Percentiles rank a stretch among this genome's conserved stretches.
Evolutionary conservation across 1,140 invertebrate species (phyloP).

Genomic region (Dryas iulia): DNA sequence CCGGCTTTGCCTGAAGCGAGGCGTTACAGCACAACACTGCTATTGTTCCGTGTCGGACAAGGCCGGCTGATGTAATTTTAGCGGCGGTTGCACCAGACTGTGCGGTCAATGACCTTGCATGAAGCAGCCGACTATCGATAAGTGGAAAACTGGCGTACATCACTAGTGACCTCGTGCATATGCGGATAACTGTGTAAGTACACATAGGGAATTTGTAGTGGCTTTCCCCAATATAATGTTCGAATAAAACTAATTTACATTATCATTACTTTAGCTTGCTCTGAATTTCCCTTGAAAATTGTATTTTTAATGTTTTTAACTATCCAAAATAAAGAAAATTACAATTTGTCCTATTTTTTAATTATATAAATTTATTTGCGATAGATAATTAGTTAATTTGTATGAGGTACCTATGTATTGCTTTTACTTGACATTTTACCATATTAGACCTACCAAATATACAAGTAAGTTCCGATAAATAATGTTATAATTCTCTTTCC

Average conservation of each 20-base stretch:
- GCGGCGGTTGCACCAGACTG: constrained; percentile 57
- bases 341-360: neutral
- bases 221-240: neutral
- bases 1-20: constrained; percentile 19
- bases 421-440: too few relatives aligned
- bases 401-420: too few relatives aligned
- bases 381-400: too few relatives aligned
- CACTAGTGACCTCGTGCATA: constrained; percentile 43
- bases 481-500: too few relatives aligned
- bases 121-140: constrained; percentile 50
- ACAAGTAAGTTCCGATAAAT: too few relatives aligned
- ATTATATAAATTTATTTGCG: neutral
- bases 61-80: constrained; percentile 72
- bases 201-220: constrained; percentile 14
- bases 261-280: too few relatives aligned
- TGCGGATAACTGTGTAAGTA: constrained; percentile 20
- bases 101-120: constrained; percentile 69
- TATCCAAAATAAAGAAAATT: neutral
- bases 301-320: neutral
- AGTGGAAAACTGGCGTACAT: constrained; percentile 50
- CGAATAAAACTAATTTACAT: neutral
- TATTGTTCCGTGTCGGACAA: constrained; percentile 75
- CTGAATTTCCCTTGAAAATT: too few relatives aligned
- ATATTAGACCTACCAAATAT: too few relatives aligned
- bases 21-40: constrained; percentile 39